Percentiles rank a stretch among this genome's conserved stretches.
Evolutionary conservation across 92 coral and sea anemone species (phyloP).

Genomic region (Actinostola sp.): DNA sequence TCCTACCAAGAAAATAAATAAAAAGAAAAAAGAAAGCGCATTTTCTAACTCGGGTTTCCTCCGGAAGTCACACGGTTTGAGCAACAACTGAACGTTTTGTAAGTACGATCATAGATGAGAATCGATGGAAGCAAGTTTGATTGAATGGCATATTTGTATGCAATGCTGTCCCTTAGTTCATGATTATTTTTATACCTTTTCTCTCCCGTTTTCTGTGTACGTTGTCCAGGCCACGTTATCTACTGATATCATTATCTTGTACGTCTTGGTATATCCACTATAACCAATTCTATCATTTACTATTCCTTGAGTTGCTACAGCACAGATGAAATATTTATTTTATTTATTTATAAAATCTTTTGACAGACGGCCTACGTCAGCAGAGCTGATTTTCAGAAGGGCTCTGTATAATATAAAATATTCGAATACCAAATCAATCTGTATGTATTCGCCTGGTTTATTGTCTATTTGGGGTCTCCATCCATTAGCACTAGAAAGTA

Average conservation of each 20-base stretch:
- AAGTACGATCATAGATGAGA: no score
- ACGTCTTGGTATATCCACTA: background rate
- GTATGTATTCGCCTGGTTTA: background rate
- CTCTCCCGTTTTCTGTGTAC: background rate
- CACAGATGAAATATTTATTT: background rate
- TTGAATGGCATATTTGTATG: no score
- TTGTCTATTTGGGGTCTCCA: background rate
- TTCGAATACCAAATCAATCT: slow-evolving; percentile 1
- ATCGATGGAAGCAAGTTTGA: no score
- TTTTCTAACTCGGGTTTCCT: no score
- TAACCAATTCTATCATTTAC: background rate
- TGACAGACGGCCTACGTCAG: no score
- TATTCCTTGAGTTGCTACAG: slow-evolving; percentile 3
- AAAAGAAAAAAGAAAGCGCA: no score
- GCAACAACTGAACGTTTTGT: background rate
- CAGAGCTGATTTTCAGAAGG: no score
- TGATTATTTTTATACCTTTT: background rate
- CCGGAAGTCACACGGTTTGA: no score
- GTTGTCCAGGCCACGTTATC: background rate
- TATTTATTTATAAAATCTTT: no score
- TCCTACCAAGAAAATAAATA: no score
- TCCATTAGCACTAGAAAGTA: background rate
- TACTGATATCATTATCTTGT: background rate
- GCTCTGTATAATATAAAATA: no score
- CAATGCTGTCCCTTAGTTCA: background rate